A percentile compares a stretch with the other conserved stretches of the same genome.
Evolutionary conservation across 2,113 vertebrate genomes (phyloP).

Genomic region (Cyphomyrus discorhynchus): DNA sequence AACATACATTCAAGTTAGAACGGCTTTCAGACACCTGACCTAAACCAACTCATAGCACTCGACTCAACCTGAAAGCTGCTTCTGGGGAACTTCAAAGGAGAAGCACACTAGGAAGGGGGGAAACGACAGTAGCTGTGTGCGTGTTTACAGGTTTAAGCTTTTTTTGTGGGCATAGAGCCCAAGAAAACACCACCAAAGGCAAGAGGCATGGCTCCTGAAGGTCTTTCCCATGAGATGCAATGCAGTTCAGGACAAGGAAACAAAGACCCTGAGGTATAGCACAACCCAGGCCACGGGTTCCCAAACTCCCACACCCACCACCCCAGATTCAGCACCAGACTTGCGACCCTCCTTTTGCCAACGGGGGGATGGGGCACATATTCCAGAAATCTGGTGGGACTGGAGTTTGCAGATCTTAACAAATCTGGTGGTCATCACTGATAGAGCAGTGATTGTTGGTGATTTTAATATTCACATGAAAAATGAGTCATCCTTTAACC

Average conservation of each 20-base stretch:
- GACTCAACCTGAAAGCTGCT: background rate
- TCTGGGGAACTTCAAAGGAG: background rate
- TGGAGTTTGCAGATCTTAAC: background rate
- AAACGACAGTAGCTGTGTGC: background rate
- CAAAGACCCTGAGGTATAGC: background rate
- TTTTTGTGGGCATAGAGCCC: background rate
- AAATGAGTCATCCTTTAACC: background rate
- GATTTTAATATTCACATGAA: background rate
- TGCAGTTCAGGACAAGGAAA: background rate
- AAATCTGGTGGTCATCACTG: background rate
- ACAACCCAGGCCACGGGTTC: background rate
- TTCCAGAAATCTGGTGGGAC: background rate
- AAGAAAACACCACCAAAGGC: background rate
- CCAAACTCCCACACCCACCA: background rate
- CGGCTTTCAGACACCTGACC: background rate
- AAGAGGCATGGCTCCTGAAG: background rate
- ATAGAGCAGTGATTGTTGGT: background rate
- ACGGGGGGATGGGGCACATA: background rate
- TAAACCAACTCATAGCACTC: background rate
- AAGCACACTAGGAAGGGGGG: background rate
- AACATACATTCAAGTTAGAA: background rate
- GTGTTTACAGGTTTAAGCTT: background rate
- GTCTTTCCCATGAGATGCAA: background rate
- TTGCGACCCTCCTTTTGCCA: background rate
- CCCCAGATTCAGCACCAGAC: background rate